phyloP scores from a whole-genome alignment of 2,113 vertebrate genomes.

The Microtus oregoni region DNA sequence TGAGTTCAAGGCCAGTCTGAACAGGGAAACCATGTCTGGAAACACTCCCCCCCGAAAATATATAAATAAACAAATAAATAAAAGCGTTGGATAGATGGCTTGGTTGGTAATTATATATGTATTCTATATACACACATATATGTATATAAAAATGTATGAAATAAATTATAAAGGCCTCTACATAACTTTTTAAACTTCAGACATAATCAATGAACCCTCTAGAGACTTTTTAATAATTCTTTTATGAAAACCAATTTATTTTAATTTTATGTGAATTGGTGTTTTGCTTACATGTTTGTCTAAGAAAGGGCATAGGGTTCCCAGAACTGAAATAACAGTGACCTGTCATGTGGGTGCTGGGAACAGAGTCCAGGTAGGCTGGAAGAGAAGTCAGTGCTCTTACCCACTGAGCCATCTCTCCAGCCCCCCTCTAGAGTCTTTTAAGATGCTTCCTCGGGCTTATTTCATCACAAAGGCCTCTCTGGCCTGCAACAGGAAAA shows the following conservation, averaged over 20 bases:
- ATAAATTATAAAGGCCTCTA: background rate
- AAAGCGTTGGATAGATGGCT: background rate
- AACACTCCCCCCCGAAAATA: too few relatives aligned
- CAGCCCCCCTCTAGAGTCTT: background rate
- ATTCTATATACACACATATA: background rate
- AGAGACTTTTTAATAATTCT: background rate
- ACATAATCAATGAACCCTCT: background rate
- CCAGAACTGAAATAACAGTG: background rate
- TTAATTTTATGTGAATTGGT: background rate
- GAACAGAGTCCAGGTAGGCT: background rate
- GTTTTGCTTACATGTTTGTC: background rate
- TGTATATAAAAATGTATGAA: background rate
- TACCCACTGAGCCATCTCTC: background rate
- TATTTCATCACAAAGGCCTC: background rate
- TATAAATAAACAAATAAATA: background rate
- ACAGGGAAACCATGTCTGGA: background rate
- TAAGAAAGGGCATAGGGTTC: background rate
- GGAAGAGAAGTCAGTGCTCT: background rate
- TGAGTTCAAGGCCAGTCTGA: background rate
- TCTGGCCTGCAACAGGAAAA: background rate
- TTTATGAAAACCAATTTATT: background rate
- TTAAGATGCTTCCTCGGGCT: background rate
- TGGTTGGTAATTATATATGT: background rate
- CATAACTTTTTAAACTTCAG: background rate
- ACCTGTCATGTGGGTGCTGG: background rate